These are phyloP conservation scores for Antechinus stuartii DNA, from an alignment of 2,113 vertebrate species.

Conservation along the genomic window DNA sequence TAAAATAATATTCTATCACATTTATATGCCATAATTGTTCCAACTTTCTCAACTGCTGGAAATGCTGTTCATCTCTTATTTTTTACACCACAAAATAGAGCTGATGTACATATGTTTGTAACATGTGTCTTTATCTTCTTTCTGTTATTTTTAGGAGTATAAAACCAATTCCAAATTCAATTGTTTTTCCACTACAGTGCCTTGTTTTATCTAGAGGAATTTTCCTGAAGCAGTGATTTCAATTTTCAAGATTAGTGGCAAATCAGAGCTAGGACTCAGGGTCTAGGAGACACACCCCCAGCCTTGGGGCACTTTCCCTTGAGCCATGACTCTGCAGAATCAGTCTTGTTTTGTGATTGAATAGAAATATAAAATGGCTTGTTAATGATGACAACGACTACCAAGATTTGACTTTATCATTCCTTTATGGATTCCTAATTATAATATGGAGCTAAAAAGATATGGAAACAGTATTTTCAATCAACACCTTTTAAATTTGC, in stretches of 20 bases:
- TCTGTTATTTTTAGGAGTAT: neutral
- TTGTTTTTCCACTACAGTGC: neutral
- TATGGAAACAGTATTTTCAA: neutral
- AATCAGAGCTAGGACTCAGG: conserved; percentile 32
- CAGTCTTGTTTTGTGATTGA: neutral
- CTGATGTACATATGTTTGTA: neutral
- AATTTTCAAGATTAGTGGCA: conserved; percentile 49
- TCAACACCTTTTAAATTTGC: conserved; percentile 14
- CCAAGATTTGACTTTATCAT: neutral
- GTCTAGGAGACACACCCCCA: neutral
- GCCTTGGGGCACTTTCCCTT: conserved; percentile 16
- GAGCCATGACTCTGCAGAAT: neutral
- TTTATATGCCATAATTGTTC: neutral
- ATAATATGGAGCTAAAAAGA: conserved; percentile 2
- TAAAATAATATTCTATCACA: neutral
- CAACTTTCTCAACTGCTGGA: neutral
- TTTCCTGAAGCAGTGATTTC: neutral
- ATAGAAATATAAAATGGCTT: neutral
- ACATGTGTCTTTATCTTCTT: neutral
- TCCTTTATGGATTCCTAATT: neutral
- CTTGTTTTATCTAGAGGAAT: neutral
- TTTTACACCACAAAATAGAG: neutral
- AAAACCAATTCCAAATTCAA: neutral
- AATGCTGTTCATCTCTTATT: neutral
- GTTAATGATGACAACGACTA: conserved; percentile 6